A percentile compares a stretch with the other conserved stretches of the same genome.
phyloP scores from a whole-genome alignment of 1,140 invertebrate genomes.

The Anoplolepis gracilipes region DNA sequence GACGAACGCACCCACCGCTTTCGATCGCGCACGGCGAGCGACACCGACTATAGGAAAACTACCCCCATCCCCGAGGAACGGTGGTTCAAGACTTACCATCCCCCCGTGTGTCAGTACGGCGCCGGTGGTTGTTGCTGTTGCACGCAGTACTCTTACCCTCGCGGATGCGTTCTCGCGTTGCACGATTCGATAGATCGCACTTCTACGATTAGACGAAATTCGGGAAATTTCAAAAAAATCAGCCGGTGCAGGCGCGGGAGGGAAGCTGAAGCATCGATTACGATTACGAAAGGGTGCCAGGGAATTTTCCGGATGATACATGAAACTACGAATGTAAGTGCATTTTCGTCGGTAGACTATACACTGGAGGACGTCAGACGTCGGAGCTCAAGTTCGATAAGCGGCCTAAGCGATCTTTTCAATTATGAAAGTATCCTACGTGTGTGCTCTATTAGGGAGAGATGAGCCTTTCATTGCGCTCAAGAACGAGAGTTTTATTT shows the following conservation, averaged over 20 bases:
- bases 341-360: slow-evolving; percentile 15
- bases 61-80: neutral
- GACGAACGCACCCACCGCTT: slow-evolving; percentile 20
- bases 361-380: slow-evolving; percentile 20
- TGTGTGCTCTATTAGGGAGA: neutral
- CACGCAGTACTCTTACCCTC: slow-evolving; percentile 35
- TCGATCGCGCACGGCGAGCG: slow-evolving; percentile 69
- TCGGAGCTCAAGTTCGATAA: slow-evolving; percentile 40
- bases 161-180: neutral
- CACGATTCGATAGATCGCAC: neutral
- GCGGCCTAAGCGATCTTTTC: slow-evolving; percentile 17
- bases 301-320: slow-evolving; percentile 62
- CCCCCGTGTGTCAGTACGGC: slow-evolving; percentile 65
- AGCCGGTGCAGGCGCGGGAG: no score
- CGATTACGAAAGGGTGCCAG: neutral
- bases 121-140: slow-evolving; percentile 61
- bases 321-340: slow-evolving; percentile 72
- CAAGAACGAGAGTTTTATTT: slow-evolving; percentile 1
- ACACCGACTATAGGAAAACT: slow-evolving; percentile 63
- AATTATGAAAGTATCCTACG: slow-evolving; percentile 42
- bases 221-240: no score
- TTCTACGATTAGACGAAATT: neutral
- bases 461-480: slow-evolving; percentile 28
- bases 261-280: no score
- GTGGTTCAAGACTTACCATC: slow-evolving; percentile 23